Evolutionary conservation across 2,888 invertebrate genomes (phyloP).

Genomic region (Camponotus fellah): DNA sequence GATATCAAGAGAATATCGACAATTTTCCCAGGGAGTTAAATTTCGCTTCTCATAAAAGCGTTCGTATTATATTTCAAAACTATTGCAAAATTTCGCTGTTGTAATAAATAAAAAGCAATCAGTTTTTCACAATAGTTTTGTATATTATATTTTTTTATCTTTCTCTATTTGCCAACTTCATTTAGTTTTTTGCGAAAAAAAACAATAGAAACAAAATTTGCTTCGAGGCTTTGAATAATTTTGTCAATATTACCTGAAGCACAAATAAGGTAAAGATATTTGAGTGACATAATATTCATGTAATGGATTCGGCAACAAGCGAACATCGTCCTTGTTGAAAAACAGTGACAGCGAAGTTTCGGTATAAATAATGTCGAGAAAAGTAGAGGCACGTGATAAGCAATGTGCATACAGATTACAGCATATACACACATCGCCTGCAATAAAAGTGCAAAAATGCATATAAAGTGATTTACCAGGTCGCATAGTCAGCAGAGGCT

Average conservation of each 20-base stretch:
- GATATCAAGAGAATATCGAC: slow-evolving; percentile 14
- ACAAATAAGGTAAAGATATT: slow-evolving; percentile 40
- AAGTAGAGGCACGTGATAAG: slow-evolving; percentile 37
- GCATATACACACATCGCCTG: slow-evolving; percentile 18
- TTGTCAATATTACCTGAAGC: slow-evolving; percentile 14
- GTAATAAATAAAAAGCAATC: background rate
- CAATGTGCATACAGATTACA: slow-evolving; percentile 42
- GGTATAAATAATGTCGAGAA: slow-evolving; percentile 39
- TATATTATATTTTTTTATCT: background rate
- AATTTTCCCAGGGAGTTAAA: slow-evolving; percentile 10
- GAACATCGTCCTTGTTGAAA: slow-evolving; percentile 25
- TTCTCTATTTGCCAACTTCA: background rate
- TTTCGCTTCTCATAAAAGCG: background rate
- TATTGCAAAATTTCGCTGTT: background rate
- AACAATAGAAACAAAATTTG: background rate
- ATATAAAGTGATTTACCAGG: slow-evolving; percentile 42
- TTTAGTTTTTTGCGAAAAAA: background rate
- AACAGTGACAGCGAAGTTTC: slow-evolving; percentile 47
- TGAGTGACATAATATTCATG: slow-evolving; percentile 42
- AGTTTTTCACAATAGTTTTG: background rate
- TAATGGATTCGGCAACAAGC: slow-evolving; percentile 1
- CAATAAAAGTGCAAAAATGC: slow-evolving; percentile 28
- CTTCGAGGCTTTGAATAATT: slow-evolving; percentile 15
- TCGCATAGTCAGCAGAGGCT: slow-evolving; percentile 28
- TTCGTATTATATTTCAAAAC: background rate